phyloP scores from a whole-genome alignment of 2,797 vertebrate genomes.

The Coluber constrictor region DNA sequence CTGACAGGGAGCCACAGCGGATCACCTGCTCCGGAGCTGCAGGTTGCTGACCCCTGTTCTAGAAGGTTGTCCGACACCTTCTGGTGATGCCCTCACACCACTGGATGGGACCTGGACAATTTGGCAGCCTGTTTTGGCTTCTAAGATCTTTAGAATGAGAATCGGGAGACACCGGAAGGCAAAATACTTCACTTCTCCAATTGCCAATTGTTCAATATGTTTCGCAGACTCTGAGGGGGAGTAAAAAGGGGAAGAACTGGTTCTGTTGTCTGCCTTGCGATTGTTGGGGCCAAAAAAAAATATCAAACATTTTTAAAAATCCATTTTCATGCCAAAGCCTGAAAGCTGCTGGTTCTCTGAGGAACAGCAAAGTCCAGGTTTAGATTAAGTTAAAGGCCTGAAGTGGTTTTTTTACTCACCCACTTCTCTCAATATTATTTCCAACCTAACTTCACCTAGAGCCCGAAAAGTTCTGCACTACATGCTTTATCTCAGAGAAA shows the following conservation, averaged over 20 bases:
- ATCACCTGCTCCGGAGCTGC: too few species aligned
- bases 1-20: too few species aligned
- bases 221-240: neutral
- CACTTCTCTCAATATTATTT: neutral
- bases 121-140: neutral
- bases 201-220: neutral
- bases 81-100: neutral
- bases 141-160: neutral
- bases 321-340: neutral
- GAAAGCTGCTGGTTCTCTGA: neutral
- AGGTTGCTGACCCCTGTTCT: neutral
- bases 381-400: neutral
- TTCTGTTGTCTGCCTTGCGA: neutral
- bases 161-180: neutral
- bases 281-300: neutral
- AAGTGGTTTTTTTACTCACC: neutral
- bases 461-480: conserved; percentile 48
- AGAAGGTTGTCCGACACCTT: neutral
- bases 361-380: neutral
- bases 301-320: neutral
- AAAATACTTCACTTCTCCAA: neutral
- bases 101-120: neutral
- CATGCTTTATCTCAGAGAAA: conserved; percentile 38
- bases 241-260: neutral
- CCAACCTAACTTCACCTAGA: conserved; percentile 40